Conservation (phyloP, 2,888 invertebrate genomes). For the Linnaemya tessellans region DNA sequence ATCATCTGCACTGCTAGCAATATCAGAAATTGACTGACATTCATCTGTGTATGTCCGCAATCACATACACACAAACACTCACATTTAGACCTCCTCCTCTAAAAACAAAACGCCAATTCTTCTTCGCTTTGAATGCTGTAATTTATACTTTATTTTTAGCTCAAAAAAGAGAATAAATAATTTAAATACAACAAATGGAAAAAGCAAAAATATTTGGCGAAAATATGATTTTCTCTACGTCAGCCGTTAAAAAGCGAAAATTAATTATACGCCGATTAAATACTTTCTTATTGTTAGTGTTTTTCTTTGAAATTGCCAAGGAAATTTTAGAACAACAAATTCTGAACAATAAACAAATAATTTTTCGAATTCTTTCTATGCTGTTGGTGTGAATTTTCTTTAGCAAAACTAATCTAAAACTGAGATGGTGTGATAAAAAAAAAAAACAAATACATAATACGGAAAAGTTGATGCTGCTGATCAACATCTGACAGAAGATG, state of each 20-base stretch:
- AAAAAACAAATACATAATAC: no score
- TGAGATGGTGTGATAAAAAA: neutral
- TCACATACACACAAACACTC: constrained; percentile 14
- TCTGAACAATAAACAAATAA: constrained; percentile 60
- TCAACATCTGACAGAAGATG: constrained; percentile 56
- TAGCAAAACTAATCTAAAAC: constrained; percentile 17
- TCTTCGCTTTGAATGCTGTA: constrained; percentile 60
- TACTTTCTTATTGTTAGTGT: constrained; percentile 37
- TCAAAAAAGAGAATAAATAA: constrained; percentile 43
- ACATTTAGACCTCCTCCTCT: neutral
- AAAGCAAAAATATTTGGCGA: constrained; percentile 54
- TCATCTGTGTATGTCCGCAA: neutral
- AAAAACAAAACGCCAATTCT: constrained; percentile 26
- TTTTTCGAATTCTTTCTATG: constrained; percentile 24
- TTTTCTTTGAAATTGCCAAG: constrained; percentile 22
- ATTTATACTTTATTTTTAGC: constrained; percentile 72
- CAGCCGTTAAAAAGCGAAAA: constrained; percentile 55
- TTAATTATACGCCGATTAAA: constrained; percentile 67
- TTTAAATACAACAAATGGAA: constrained; percentile 61
- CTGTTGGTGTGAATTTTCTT: constrained; percentile 28
- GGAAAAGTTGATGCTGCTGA: constrained; percentile 27
- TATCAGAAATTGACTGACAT: neutral
- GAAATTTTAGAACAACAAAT: constrained; percentile 49
- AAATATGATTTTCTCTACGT: constrained; percentile 52
- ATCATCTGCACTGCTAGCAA: neutral